phyloP scores from a whole-genome alignment of 2,797 vertebrate genomes.

The Anisognathus igniventris region DNA sequence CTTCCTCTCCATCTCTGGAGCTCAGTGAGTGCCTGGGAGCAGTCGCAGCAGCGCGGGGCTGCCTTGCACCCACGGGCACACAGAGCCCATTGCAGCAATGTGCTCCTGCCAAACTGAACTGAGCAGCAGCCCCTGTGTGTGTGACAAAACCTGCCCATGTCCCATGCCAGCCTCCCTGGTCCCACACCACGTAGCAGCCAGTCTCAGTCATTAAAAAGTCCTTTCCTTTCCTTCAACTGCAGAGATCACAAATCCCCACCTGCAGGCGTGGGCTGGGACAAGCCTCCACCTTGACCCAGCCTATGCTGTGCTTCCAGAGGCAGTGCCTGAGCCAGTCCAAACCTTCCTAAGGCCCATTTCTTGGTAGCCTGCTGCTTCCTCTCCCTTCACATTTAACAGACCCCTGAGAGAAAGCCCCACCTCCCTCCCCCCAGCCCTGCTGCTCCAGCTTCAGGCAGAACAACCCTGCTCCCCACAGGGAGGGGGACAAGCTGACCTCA shows the following conservation, averaged over 20 bases:
- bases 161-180: not conserved
- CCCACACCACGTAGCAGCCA: not conserved
- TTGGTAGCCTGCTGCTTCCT: not conserved
- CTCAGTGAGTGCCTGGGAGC: not conserved
- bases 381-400: not conserved
- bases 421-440: not conserved
- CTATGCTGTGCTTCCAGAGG: not conserved
- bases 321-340: not conserved
- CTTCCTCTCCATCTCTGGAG: not conserved
- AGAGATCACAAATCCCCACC: not conserved
- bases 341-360: not conserved
- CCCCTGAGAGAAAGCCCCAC: not conserved
- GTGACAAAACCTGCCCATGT: not conserved
- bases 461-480: fast-evolving
- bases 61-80: fast-evolving
- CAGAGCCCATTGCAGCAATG: not conserved
- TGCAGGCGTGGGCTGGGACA: not conserved
- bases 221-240: not conserved
- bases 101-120: not conserved
- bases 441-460: not conserved
- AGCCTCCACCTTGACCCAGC: not conserved
- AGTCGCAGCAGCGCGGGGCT: not conserved
- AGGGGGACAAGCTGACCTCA: not conserved
- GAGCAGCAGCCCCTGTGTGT: not conserved
- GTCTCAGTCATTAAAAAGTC: not conserved